Evolutionary conservation across 2,113 vertebrate genomes (phyloP).

Genomic region (Coregonus clupeaformis): DNA sequence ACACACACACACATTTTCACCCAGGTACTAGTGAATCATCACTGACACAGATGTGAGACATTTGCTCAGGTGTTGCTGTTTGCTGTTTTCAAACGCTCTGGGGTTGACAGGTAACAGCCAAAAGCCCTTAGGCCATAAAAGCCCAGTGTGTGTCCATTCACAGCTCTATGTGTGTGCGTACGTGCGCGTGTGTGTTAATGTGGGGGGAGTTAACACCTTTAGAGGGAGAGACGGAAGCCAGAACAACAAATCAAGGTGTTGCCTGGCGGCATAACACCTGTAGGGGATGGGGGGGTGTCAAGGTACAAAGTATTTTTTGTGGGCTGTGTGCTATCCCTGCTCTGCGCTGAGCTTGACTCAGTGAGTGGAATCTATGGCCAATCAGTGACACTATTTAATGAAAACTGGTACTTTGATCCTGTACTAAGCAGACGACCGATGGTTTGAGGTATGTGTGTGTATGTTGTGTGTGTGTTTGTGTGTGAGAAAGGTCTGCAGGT

Average conservation of each 20-base stretch:
- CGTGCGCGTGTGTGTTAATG: slow-evolving; percentile 39
- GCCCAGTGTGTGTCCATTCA: slow-evolving; percentile 48
- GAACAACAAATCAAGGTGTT: too few relatives aligned
- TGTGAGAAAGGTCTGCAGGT: slow-evolving; percentile 14
- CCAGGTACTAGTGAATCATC: slow-evolving; percentile 64
- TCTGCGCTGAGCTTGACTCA: too few relatives aligned
- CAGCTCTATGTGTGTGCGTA: slow-evolving; percentile 54
- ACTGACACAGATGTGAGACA: slow-evolving; percentile 48
- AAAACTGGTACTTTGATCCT: too few relatives aligned
- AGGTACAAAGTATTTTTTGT: too few relatives aligned
- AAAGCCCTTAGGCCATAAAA: slow-evolving; percentile 50
- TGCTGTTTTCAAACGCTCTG: slow-evolving; percentile 1
- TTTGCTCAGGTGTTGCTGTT: background rate
- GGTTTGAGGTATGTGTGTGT: background rate
- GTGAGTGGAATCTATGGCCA: too few relatives aligned
- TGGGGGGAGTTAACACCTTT: slow-evolving; percentile 53
- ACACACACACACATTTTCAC: slow-evolving; percentile 45
- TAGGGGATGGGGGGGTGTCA: too few relatives aligned
- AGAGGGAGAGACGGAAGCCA: slow-evolving; percentile 24
- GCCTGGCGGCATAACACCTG: background rate
- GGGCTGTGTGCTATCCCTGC: too few relatives aligned
- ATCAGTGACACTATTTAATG: too few relatives aligned
- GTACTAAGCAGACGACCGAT: too few relatives aligned
- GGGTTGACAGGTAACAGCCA: slow-evolving; percentile 53
- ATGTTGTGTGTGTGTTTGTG: background rate